phyloP scores from a whole-genome alignment of 1,140 invertebrate genomes.

The Danaus melanippus region DNA sequence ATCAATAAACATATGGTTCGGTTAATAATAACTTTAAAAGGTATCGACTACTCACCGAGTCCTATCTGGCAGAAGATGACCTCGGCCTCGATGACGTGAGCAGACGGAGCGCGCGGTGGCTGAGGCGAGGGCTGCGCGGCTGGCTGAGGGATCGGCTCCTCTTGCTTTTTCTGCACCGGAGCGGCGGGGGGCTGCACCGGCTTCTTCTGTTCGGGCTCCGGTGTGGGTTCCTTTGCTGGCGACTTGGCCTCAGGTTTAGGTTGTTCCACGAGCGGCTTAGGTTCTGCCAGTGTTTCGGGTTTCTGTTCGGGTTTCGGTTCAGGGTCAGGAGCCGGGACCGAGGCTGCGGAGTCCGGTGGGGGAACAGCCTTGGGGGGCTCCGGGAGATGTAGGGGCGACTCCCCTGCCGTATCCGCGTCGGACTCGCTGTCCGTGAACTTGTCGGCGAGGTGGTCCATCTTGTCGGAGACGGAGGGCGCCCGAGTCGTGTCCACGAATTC shows the following conservation, averaged over 20 bases:
- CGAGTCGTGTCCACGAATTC: conserved; percentile 51
- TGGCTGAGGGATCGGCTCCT: conserved; percentile 31
- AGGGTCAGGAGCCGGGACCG: conserved; percentile 36
- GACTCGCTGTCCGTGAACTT: conserved; percentile 73
- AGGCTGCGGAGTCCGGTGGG: conserved; percentile 25
- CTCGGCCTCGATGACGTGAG: conserved; percentile 75
- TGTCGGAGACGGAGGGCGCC: conserved; percentile 45
- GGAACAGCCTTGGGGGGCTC: conserved; percentile 40
- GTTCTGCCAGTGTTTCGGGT: conserved; percentile 17
- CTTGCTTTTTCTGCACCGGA: conserved; percentile 31
- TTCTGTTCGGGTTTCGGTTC: conserved; percentile 23
- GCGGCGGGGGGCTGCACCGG: conserved; percentile 34
- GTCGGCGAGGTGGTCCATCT: conserved; percentile 56
- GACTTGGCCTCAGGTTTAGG: conserved; percentile 20
- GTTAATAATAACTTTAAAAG: conserved; percentile 4
- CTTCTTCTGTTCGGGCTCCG: conserved; percentile 18
- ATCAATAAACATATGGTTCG: conserved; percentile 1
- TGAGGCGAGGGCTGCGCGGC: conserved; percentile 22
- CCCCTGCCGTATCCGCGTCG: conserved; percentile 56
- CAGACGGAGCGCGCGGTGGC: conserved; percentile 36
- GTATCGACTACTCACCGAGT: conserved; percentile 71
- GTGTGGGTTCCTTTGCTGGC: conserved; percentile 24
- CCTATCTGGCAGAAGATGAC: conserved; percentile 79
- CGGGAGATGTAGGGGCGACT: conserved; percentile 48
- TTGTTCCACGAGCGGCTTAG: conserved; percentile 19